These are phyloP conservation scores for Puma concolor DNA, from an alignment of 2,113 vertebrate genomes.

Conservation along the genomic window DNA sequence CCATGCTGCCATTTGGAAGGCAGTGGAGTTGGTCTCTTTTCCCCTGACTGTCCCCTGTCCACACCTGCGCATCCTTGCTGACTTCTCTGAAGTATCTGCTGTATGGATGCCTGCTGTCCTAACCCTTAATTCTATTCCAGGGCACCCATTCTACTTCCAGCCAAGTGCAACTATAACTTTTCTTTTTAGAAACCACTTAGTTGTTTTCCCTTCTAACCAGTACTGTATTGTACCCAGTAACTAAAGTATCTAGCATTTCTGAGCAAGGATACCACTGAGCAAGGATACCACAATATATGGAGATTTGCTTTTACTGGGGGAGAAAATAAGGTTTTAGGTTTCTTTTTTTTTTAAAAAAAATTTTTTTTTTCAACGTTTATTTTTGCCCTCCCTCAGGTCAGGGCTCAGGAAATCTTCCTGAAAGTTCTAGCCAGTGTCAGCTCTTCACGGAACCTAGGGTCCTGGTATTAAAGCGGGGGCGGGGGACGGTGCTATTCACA, in stretches of 20 bases:
- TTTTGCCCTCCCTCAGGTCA: not conserved
- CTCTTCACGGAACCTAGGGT: not conserved
- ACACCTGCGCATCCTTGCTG: not conserved
- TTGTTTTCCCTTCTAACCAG: not conserved
- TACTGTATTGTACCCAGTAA: not conserved
- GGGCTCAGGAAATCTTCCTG: not conserved
- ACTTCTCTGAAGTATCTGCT: not conserved
- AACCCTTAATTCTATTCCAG: not conserved
- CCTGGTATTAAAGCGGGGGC: not conserved
- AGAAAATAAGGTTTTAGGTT: not conserved
- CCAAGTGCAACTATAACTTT: not conserved
- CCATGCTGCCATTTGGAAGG: not conserved
- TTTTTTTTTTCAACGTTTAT: no score
- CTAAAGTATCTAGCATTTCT: not conserved
- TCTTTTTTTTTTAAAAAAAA: no score
- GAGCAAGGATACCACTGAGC: not conserved
- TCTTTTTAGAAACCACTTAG: not conserved
- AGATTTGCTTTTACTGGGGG: not conserved
- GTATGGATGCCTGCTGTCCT: not conserved
- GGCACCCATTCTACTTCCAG: not conserved
- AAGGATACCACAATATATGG: not conserved
- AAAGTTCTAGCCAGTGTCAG: not conserved
- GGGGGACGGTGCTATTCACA: not conserved
- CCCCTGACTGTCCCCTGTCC: not conserved
- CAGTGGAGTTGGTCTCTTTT: not conserved